These are phyloP conservation scores for Peromyscus melanophrys DNA, from an alignment of 2,797 vertebrate genomes.

Conservation along the genomic window DNA sequence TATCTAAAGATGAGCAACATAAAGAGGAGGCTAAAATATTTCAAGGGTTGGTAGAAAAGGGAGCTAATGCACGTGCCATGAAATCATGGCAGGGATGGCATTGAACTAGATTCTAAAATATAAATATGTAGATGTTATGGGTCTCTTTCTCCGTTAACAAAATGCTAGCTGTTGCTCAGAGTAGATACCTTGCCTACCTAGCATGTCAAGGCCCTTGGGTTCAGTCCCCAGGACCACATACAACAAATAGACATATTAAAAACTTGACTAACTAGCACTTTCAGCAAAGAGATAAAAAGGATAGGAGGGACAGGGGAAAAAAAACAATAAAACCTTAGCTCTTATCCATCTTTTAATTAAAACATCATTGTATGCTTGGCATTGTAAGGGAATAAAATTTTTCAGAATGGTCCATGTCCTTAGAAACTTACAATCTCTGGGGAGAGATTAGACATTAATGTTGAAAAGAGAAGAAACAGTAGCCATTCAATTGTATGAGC, in stretches of 20 bases:
- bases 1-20: background rate
- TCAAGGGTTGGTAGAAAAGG: background rate
- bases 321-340: background rate
- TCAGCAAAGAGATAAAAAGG: slow-evolving; percentile 14
- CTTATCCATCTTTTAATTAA: background rate
- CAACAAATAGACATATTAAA: background rate
- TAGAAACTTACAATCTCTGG: background rate
- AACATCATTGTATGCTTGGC: background rate
- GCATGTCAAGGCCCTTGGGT: background rate
- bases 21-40: slow-evolving; percentile 13
- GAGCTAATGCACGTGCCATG: background rate
- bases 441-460: background rate
- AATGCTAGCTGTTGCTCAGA: background rate
- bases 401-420: background rate
- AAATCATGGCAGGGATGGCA: background rate
- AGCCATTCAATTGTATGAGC: background rate
- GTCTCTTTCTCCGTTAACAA: background rate
- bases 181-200: background rate
- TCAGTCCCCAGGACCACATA: background rate
- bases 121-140: background rate
- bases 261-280: slow-evolving; percentile 6
- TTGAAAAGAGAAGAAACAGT: background rate
- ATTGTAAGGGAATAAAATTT: background rate
- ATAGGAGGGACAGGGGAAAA: no score
- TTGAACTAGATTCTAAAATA: slow-evolving; percentile 13